phyloP scores from a whole-genome alignment of 2,797 vertebrate species.

The Bradypodion pumilum region DNA sequence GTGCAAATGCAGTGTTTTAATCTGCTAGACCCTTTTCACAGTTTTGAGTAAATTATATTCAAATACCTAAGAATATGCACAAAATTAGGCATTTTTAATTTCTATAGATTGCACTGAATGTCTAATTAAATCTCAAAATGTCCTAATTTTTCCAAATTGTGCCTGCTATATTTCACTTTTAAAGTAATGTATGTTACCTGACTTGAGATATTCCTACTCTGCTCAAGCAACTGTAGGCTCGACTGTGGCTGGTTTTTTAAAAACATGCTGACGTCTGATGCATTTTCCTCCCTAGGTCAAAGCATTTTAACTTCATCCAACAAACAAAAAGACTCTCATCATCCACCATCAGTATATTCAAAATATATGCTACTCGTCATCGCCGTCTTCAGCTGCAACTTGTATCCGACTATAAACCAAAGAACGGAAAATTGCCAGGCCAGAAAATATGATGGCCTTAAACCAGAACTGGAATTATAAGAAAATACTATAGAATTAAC shows the following conservation, averaged over 20 bases:
- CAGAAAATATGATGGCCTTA: fast-evolving
- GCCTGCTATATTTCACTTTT: background rate
- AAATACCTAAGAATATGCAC: background rate
- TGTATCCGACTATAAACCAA: constrained; percentile 19
- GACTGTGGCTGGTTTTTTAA: constrained; percentile 27
- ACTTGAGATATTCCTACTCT: background rate
- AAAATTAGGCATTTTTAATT: background rate
- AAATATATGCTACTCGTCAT: background rate
- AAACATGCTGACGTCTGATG: constrained; percentile 20
- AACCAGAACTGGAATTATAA: background rate
- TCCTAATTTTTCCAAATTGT: background rate
- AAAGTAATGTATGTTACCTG: background rate
- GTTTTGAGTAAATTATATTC: background rate
- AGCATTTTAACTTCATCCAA: background rate
- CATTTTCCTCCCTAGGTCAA: background rate
- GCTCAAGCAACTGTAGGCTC: background rate
- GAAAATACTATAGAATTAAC: background rate
- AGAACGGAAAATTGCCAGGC: background rate
- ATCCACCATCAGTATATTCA: background rate
- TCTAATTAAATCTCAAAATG: background rate
- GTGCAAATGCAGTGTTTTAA: constrained; percentile 6
- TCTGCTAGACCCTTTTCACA: background rate
- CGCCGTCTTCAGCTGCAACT: no score
- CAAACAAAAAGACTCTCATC: background rate
- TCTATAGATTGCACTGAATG: background rate